Evolutionary conservation across 2,113 vertebrate genomes (phyloP).

Genomic region (Syngnathus floridae): DNA sequence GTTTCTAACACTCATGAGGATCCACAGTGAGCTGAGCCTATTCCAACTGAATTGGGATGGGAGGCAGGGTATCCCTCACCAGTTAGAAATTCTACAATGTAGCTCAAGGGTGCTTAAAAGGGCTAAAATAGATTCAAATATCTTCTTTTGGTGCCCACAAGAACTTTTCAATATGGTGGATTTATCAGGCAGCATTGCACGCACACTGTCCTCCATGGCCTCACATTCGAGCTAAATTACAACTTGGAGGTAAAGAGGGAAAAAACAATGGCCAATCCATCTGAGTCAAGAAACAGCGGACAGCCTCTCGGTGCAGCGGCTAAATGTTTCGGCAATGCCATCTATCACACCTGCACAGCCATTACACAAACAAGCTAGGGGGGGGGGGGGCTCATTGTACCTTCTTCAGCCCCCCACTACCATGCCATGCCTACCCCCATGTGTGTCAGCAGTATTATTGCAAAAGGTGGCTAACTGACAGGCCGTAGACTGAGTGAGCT

Average conservation of each 20-base stretch:
- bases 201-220: conserved; percentile 37
- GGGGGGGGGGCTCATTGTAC: conserved; percentile 36
- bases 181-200: conserved; percentile 37
- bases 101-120: background rate
- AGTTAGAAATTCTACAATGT: background rate
- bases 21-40: too few species aligned
- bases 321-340: conserved; percentile 54
- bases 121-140: background rate
- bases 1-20: too few species aligned
- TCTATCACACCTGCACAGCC: conserved; percentile 62
- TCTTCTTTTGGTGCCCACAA: background rate
- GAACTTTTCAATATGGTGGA: conserved; percentile 16
- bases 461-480: conserved; percentile 32
- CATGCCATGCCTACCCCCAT: background rate
- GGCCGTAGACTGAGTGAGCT: conserved; percentile 42
- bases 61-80: too few species aligned
- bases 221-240: conserved; percentile 65
- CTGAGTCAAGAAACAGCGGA: conserved; percentile 63
- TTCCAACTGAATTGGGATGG: too few species aligned
- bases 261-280: conserved; percentile 70
- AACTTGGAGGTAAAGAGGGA: conserved; percentile 46
- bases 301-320: conserved; percentile 49
- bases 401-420: conserved; percentile 2
- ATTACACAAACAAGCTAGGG: conserved; percentile 69
- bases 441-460: conserved; percentile 2